These are phyloP conservation scores for Glossosoma conforme DNA, from an alignment of 1,140 invertebrate species.

Conservation along the genomic window DNA sequence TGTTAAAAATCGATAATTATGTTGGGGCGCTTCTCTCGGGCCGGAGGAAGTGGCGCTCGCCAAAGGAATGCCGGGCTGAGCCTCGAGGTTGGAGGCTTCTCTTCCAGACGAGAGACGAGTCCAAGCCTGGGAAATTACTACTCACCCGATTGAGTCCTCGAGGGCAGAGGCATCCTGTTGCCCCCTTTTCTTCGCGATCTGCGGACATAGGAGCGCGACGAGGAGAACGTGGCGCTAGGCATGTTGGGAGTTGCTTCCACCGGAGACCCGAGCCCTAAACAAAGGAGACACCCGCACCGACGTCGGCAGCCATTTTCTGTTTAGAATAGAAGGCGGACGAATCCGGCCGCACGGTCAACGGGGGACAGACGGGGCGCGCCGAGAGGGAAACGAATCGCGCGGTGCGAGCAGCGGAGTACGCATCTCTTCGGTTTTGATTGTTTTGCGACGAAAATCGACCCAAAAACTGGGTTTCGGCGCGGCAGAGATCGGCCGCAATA, in stretches of 20 bases:
- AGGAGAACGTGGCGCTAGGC: slow-evolving; percentile 86
- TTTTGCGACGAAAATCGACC: neutral
- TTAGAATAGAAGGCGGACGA: slow-evolving; percentile 49
- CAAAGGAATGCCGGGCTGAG: neutral
- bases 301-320: slow-evolving; percentile 62
- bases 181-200: slow-evolving; percentile 80
- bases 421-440: slow-evolving; percentile 8
- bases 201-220: slow-evolving; percentile 79
- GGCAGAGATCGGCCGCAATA: slow-evolving; percentile 14
- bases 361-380: slow-evolving; percentile 40
- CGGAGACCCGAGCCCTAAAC: slow-evolving; percentile 55
- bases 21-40: no score
- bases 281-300: slow-evolving; percentile 60
- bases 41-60: neutral
- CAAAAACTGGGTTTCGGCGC: slow-evolving; percentile 19
- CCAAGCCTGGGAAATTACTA: slow-evolving; percentile 13
- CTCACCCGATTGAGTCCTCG: slow-evolving; percentile 26
- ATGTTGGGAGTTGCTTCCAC: slow-evolving; percentile 60
- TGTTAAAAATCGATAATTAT: no score
- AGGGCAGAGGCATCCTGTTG: slow-evolving; percentile 54
- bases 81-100: slow-evolving; percentile 7
- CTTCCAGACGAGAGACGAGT: slow-evolving; percentile 21
- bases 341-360: slow-evolving; percentile 36
- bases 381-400: slow-evolving; percentile 6
- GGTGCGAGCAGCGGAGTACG: slow-evolving; percentile 6